Percentiles rank a stretch among this genome's conserved stretches.
Conservation (phyloP, 2,113 vertebrate species). For the Cettia cetti region DNA sequence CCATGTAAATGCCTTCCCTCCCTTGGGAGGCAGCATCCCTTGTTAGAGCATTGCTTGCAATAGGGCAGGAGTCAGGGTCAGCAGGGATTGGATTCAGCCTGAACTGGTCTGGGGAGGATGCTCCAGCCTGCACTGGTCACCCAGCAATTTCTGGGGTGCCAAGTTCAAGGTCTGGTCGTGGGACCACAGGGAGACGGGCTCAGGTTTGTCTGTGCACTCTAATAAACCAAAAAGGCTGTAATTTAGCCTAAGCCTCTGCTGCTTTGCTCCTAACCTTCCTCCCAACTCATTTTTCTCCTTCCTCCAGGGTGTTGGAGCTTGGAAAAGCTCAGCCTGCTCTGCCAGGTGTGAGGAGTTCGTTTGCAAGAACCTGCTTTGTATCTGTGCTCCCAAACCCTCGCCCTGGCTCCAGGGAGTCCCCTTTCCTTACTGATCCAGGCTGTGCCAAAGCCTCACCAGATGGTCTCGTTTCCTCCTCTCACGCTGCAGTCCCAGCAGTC, state of each 20-base stretch:
- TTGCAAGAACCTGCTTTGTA: neutral
- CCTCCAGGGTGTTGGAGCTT: neutral
- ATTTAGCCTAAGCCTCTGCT: neutral
- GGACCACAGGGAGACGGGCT: rapidly evolving
- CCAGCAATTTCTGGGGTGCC: neutral
- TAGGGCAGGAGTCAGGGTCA: rapidly evolving
- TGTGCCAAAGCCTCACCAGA: neutral
- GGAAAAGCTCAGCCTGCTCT: neutral
- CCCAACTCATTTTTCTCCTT: neutral
- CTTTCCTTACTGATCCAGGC: neutral
- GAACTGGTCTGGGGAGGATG: neutral
- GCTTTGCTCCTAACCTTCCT: neutral
- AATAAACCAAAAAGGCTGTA: neutral
- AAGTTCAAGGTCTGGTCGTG: neutral
- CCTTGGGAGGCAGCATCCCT: too few species aligned
- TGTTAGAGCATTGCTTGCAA: neutral
- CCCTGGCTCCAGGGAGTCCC: rapidly evolving
- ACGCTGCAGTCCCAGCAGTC: neutral
- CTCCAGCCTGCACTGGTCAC: rapidly evolving
- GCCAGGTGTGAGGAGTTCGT: neutral
- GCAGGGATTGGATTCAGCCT: neutral
- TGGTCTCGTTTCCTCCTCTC: neutral
- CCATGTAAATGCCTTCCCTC: rapidly evolving
- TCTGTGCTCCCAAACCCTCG: neutral
- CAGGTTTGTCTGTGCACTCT: neutral